phyloP scores from a whole-genome alignment of 2,113 vertebrate genomes.

The Numida meleagris region DNA sequence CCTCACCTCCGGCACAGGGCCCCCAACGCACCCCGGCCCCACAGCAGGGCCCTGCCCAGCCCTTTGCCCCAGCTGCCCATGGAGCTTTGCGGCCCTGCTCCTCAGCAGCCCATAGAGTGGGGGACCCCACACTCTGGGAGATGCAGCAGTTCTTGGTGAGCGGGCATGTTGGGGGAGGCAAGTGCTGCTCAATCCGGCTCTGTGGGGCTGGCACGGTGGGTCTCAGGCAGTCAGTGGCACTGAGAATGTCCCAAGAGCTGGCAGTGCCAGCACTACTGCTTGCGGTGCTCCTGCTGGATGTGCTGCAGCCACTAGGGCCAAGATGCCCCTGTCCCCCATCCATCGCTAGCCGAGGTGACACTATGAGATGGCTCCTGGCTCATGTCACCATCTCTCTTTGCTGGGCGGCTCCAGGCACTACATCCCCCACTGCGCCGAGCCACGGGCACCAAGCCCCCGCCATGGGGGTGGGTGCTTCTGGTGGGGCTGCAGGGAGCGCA shows the following conservation, averaged over 20 bases:
- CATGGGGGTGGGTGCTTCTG: accelerated
- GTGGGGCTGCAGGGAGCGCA: not conserved
- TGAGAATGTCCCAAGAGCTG: accelerated
- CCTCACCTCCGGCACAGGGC: accelerated
- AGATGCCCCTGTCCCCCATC: not conserved
- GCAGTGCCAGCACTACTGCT: not conserved
- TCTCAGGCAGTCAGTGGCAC: accelerated
- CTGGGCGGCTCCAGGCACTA: accelerated
- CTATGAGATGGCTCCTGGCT: accelerated
- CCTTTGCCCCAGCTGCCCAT: slow-evolving; percentile 26
- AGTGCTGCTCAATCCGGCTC: not conserved
- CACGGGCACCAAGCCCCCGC: accelerated
- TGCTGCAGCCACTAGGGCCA: accelerated
- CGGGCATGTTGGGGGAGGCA: accelerated
- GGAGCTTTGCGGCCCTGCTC: accelerated
- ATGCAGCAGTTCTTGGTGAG: not conserved
- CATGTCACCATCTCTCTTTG: not conserved
- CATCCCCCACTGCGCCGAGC: accelerated
- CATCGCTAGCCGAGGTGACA: not conserved
- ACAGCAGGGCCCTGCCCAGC: not conserved
- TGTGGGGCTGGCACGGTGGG: accelerated
- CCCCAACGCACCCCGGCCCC: not conserved
- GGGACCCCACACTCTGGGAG: too few species aligned
- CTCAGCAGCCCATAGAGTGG: accelerated
- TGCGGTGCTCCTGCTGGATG: accelerated